These are phyloP conservation scores for Tipula helvola DNA, from an alignment of 2,888 invertebrate genomes.

Conservation along the genomic window DNA sequence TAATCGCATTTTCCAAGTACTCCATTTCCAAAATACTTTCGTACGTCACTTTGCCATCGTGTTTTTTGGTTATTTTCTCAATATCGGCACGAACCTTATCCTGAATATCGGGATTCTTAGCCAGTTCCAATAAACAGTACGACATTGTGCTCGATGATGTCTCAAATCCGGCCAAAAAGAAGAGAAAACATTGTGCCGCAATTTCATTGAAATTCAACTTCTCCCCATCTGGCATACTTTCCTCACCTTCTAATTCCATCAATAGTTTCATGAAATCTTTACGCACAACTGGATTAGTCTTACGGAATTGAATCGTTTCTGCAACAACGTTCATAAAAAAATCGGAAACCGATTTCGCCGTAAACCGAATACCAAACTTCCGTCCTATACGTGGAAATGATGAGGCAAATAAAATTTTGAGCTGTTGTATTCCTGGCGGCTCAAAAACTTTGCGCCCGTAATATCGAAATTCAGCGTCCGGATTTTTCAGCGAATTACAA, in stretches of 20 bases:
- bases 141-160: background rate
- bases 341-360: background rate
- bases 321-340: background rate
- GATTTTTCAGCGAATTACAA: conserved; percentile 26
- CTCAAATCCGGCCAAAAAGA: background rate
- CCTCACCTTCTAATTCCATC: conserved; percentile 21
- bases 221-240: conserved; percentile 13
- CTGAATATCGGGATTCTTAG: background rate
- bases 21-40: conserved; percentile 32
- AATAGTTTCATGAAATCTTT: background rate
- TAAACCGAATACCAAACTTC: background rate
- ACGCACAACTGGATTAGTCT: background rate
- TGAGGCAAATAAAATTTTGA: conserved; percentile 13
- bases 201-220: background rate
- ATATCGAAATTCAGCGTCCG: conserved; percentile 24
- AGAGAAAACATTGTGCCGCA: background rate
- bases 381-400: conserved; percentile 19
- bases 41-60: conserved; percentile 28
- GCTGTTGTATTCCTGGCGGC: background rate
- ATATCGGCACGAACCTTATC: background rate
- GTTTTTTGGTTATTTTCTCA: background rate
- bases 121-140: background rate
- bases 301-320: background rate
- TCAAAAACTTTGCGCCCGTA: conserved; percentile 15
- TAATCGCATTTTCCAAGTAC: conserved; percentile 20